Conservation (phyloP, 2,113 vertebrate species). For the Sebastes schlegelii region DNA sequence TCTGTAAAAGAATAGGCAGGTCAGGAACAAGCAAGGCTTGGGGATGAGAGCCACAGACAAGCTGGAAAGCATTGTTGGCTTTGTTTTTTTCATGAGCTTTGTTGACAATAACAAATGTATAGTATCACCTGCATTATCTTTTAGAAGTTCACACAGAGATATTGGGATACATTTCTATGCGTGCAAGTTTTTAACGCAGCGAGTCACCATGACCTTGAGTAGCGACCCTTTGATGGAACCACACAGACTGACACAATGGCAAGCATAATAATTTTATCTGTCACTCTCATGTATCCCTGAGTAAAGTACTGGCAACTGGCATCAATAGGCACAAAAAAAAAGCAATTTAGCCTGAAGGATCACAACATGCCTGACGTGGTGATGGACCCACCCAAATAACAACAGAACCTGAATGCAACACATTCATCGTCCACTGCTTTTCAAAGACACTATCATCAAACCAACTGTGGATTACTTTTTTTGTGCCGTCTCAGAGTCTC, state of each 20-base stretch:
- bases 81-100: neutral
- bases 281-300: neutral
- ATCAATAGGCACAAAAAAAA: slow-evolving; percentile 20
- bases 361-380: neutral
- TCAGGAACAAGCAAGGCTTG: neutral
- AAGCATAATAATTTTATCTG: neutral
- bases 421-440: slow-evolving; percentile 19
- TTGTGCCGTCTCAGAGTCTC: slow-evolving; percentile 1
- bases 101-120: neutral
- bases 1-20: too few relatives aligned
- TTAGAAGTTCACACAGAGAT: neutral
- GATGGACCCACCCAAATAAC: neutral
- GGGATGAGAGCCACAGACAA: neutral
- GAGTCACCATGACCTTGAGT: neutral
- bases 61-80: neutral
- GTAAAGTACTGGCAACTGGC: slow-evolving; percentile 6
- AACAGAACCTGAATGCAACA: neutral
- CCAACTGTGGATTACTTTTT: slow-evolving; percentile 3
- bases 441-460: slow-evolving; percentile 2
- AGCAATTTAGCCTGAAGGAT: slow-evolving; percentile 7
- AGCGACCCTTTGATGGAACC: neutral
- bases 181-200: neutral
- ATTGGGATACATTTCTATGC: neutral
- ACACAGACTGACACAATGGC: neutral
- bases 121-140: too few relatives aligned